Evolutionary conservation across 1,140 invertebrate genomes (phyloP).

Genomic region (Scaptomyza hsui): DNA sequence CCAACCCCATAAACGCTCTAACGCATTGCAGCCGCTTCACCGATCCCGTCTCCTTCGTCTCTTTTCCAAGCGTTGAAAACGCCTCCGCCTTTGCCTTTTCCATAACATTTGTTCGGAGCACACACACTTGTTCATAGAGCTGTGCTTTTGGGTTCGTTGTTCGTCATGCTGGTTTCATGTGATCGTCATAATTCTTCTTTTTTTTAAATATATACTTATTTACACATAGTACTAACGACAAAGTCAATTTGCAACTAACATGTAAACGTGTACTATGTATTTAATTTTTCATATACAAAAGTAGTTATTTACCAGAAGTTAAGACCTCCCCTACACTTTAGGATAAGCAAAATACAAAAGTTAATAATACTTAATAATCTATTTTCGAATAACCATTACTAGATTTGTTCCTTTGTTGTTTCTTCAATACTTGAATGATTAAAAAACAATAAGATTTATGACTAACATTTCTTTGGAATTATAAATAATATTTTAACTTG

Average conservation of each 20-base stretch:
- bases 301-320: too few species aligned
- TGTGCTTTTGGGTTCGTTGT: constrained; percentile 72
- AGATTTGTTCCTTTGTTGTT: too few species aligned
- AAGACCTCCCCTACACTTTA: too few species aligned
- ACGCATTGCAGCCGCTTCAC: constrained; percentile 5
- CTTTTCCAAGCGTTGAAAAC: not conserved
- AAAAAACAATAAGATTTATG: too few species aligned
- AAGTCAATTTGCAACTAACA: not conserved
- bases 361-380: too few species aligned
- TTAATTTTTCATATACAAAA: too few species aligned
- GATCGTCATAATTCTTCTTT: constrained; percentile 57
- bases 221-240: constrained; percentile 3
- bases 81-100: constrained; percentile 5
- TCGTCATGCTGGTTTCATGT: constrained; percentile 79
- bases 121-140: constrained; percentile 13
- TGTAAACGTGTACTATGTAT: too few species aligned
- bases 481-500: too few species aligned
- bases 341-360: too few species aligned
- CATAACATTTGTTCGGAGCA: not conserved
- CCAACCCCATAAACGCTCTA: constrained; percentile 1
- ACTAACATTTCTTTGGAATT: too few species aligned
- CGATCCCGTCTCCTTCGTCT: not conserved
- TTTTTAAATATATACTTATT: constrained; percentile 8
- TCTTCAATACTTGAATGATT: too few species aligned
- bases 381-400: too few species aligned